Conservation (phyloP, 2,797 vertebrate genomes). For the Simalia tracyae region DNA sequence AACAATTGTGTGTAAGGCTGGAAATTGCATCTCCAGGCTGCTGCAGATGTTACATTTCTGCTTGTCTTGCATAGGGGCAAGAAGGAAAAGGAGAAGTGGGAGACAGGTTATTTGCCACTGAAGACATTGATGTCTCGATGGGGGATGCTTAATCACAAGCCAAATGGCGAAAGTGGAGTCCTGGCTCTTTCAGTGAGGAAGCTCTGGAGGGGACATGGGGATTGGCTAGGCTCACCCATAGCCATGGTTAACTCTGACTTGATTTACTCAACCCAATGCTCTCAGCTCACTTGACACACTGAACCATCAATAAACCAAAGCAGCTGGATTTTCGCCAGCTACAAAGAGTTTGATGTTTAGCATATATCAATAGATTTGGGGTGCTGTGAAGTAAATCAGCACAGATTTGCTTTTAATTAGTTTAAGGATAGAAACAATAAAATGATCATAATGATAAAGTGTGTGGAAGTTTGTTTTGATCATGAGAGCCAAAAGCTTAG, state of each 20-base stretch:
- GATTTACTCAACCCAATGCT: not conserved
- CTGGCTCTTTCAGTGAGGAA: not conserved
- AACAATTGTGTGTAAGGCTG: not conserved
- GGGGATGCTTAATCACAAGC: not conserved
- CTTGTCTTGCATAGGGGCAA: not conserved
- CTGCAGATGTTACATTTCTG: not conserved
- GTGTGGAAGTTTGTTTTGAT: not conserved
- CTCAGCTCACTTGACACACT: not conserved
- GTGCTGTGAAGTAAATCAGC: not conserved
- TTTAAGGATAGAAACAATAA: not conserved
- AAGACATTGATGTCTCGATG: not conserved
- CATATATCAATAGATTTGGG: not conserved
- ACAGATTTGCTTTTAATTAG: not conserved
- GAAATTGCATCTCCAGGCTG: not conserved
- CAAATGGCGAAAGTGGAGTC: not conserved
- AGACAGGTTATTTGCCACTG: not conserved
- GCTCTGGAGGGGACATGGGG: not conserved
- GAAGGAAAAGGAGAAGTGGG: not conserved
- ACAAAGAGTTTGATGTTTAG: not conserved
- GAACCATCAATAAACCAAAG: not conserved
- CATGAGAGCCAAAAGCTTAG: not conserved
- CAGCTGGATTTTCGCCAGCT: not conserved
- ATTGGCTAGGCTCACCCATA: not conserved
- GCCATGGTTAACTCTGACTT: not conserved
- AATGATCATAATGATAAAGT: not conserved